phyloP scores from a whole-genome alignment of 2,797 vertebrate genomes.

The Phoxinus dragarum region DNA sequence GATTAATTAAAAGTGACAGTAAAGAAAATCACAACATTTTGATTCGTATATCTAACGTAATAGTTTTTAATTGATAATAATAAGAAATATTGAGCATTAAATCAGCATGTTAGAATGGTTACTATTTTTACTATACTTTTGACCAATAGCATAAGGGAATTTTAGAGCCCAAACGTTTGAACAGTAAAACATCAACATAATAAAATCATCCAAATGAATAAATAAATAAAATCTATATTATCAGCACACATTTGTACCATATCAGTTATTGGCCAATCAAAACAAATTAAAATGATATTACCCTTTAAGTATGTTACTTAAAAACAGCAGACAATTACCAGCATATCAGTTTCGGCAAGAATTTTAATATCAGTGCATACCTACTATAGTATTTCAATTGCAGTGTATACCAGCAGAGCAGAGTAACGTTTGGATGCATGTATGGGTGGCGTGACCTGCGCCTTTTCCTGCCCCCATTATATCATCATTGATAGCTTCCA shows the following conservation, averaged over 20 bases:
- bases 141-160: too few species aligned
- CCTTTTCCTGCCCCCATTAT: slow-evolving; percentile 54
- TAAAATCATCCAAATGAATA: not conserved
- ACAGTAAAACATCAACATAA: not conserved
- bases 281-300: not conserved
- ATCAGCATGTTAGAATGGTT: not conserved
- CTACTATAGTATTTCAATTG: not conserved
- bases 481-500: slow-evolving; percentile 35
- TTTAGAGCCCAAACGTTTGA: not conserved
- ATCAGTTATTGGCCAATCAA: not conserved
- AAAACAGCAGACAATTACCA: not conserved
- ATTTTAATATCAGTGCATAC: not conserved
- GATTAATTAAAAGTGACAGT: not conserved
- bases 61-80: not conserved
- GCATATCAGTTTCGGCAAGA: not conserved
- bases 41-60: not conserved
- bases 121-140: too few species aligned
- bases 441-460: slow-evolving; percentile 8
- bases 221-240: not conserved
- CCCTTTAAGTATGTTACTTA: not conserved
- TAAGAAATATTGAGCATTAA: not conserved
- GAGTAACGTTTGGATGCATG: not conserved
- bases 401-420: slow-evolving; percentile 1
- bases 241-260: not conserved
- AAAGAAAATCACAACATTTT: not conserved